Percentiles rank a stretch among this genome's conserved stretches.
Conservation (phyloP, 2,113 vertebrate species). For the Indicator indicator region DNA sequence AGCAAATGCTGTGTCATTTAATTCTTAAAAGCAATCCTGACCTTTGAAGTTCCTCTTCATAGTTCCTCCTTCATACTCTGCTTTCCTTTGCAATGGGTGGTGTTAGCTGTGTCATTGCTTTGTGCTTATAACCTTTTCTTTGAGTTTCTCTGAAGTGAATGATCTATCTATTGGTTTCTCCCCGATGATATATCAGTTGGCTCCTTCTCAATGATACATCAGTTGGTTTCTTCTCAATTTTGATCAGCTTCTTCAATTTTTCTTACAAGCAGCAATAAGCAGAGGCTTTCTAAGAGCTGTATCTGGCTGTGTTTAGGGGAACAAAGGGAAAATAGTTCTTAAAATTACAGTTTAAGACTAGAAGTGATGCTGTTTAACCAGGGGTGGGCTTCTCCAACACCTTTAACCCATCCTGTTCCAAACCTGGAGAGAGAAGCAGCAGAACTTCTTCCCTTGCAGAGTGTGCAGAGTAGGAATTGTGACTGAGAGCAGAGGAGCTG, state of each 20-base stretch:
- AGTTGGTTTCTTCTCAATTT: no score
- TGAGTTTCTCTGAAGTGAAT: not conserved
- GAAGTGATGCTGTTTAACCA: not conserved
- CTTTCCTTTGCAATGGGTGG: not conserved
- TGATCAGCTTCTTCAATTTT: not conserved
- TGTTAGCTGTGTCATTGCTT: not conserved
- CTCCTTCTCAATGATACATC: not conserved
- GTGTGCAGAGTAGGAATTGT: not conserved
- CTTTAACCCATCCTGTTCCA: not conserved
- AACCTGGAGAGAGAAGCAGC: not conserved
- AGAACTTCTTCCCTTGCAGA: not conserved
- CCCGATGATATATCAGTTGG: not conserved
- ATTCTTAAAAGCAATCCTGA: no score
- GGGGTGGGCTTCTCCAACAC: not conserved
- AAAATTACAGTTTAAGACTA: not conserved
- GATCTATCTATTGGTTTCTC: not conserved
- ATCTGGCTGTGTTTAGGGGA: not conserved
- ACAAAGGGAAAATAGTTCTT: not conserved
- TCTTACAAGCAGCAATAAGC: not conserved
- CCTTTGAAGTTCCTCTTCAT: no score
- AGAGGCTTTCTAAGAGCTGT: not conserved
- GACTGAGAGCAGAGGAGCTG: not conserved
- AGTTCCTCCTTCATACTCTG: not conserved
- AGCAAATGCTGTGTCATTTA: not conserved
- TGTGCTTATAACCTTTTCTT: not conserved